Percentiles rank a stretch among this genome's conserved stretches.
phyloP scores from a whole-genome alignment of 2,113 vertebrate species.

The Chrysochloris asiatica region DNA sequence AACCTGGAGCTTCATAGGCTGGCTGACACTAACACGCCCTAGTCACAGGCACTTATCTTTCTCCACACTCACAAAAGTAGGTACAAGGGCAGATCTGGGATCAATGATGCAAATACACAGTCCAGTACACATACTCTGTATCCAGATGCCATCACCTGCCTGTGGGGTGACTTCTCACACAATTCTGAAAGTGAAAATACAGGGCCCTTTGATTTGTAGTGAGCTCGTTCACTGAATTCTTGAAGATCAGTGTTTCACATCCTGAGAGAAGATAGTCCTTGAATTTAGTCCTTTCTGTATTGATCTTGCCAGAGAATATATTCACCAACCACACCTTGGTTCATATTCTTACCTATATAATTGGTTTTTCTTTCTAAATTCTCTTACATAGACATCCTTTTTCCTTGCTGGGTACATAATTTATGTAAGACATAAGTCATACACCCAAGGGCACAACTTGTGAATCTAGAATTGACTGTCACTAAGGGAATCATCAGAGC shows the following conservation, averaged over 20 bases:
- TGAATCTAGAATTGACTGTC: conserved; percentile 31
- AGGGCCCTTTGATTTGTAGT: neutral
- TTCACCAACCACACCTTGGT: neutral
- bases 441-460: neutral
- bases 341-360: neutral
- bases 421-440: neutral
- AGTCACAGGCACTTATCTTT: neutral
- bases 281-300: conserved; percentile 2
- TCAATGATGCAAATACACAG: neutral
- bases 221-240: neutral
- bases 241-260: conserved; percentile 28
- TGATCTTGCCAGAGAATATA: conserved; percentile 3
- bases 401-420: neutral
- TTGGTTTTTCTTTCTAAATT: conserved; percentile 8
- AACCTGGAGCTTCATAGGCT: neutral
- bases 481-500: neutral
- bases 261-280: neutral
- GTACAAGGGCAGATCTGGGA: neutral
- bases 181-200: neutral
- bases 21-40: neutral
- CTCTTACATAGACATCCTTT: neutral
- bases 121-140: neutral
- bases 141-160: neutral
- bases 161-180: neutral
- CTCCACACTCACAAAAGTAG: neutral